Base-by-base conservation (phyloP, 1,140 invertebrate genomes). In the Solenopsis fugax region DNA sequence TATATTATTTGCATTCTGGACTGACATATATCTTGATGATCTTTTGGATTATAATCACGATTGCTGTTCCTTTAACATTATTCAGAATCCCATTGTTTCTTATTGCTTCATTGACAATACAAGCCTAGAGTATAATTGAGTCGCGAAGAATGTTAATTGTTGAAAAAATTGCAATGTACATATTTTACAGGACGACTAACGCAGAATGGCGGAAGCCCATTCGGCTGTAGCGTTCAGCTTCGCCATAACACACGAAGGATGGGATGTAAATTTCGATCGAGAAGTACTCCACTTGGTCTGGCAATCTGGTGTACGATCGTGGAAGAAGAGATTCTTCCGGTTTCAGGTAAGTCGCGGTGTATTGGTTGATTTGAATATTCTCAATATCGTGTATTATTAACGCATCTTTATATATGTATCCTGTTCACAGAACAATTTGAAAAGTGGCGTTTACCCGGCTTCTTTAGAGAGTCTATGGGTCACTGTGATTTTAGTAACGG, bases 211-310 rank as follows among this genome's bases (percentile, higher is more conserved):
- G 93, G 99, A 99, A 97, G 99, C 99, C 85, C 99, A 99, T 96
- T 97, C 98, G 78, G 99, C 99, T 88, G 99, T 99, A 69, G 99
- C 99, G 62, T 99, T 99, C 95, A 99, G 98, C 73, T 99, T 99
- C 95, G 97, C 98, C 41, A 98, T 99, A 87, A 99, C 99, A 69
- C 99, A 99, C 93, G 99, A 99, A 94, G 99, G 99, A 91, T 98
- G 99, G 96, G 98, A 99, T 93, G 98, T 99, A 37, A 98, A 99
- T 94, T 99, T 99, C 94, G 99, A 99, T 93, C 96, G 98, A 87
- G 99, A 99, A 95, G 98, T 99, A 37, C 96, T 99, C 5, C 97
- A 98, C 92, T 96, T 99, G 48, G 97, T 99, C 29, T 99, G 98
- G 97, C 96, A 98, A 85, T 99, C 98, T 37, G 99, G 98, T 62